Conservation (phyloP, 2,888 invertebrate genomes). For the Molorchus minor region DNA sequence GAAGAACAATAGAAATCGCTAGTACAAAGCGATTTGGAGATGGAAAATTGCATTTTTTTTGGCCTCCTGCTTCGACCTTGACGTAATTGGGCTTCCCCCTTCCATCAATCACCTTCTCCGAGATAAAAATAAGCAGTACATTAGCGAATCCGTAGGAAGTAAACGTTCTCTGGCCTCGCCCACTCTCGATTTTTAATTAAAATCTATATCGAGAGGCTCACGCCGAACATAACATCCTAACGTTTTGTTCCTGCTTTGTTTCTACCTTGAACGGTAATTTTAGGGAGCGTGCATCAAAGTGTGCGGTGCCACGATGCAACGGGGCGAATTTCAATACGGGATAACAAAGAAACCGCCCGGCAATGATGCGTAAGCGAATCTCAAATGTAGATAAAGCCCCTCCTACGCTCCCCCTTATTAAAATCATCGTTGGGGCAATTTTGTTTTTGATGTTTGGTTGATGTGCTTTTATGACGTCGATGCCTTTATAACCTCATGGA, state of each 20-base stretch:
- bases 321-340: slow-evolving; percentile 33
- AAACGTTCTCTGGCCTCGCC: background rate
- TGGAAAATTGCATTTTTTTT: too few relatives aligned
- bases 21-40: too few relatives aligned
- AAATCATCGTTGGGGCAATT: slow-evolving; percentile 14
- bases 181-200: background rate
- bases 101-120: slow-evolving; percentile 4
- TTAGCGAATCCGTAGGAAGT: background rate
- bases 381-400: slow-evolving; percentile 14
- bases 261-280: slow-evolving; percentile 14
- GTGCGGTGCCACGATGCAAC: slow-evolving; percentile 9
- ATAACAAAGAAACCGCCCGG: slow-evolving; percentile 23
- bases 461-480: too few relatives aligned
- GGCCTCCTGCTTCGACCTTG: too few relatives aligned
- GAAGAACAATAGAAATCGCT: too few relatives aligned
- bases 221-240: slow-evolving; percentile 3
- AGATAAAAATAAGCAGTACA: slow-evolving; percentile 9
- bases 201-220: background rate
- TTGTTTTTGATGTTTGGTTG: too few relatives aligned
- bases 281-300: slow-evolving; percentile 16
- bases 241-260: slow-evolving; percentile 6
- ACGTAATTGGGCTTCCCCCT: too few relatives aligned
- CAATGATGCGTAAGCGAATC: slow-evolving; percentile 20
- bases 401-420: slow-evolving; percentile 7
- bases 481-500: too few relatives aligned